These are phyloP conservation scores for Ramphastos sulfuratus DNA, from an alignment of 2,113 vertebrate species.

Conservation along the genomic window DNA sequence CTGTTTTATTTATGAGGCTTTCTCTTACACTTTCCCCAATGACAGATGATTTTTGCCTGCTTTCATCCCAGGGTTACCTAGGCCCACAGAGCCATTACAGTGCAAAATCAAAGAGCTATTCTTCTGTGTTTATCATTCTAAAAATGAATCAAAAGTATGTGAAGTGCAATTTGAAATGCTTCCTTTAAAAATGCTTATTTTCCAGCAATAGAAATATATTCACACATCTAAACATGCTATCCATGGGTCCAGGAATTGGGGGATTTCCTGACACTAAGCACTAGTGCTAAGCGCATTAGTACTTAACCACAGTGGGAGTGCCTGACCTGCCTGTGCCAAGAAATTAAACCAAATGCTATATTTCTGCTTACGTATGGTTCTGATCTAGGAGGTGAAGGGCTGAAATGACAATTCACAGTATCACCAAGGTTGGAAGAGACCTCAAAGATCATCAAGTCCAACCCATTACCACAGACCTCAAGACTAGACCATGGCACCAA, in stretches of 20 bases:
- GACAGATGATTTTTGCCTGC: background rate
- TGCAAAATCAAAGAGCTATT: background rate
- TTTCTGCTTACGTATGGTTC: no score
- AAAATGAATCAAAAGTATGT: background rate
- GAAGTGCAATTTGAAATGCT: background rate
- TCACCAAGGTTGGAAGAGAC: no score
- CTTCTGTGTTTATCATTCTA: background rate
- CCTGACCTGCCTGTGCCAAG: slow-evolving; percentile 34
- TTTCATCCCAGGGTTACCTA: background rate
- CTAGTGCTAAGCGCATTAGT: background rate
- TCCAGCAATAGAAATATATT: background rate
- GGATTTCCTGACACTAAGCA: slow-evolving; percentile 52
- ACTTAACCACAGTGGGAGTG: slow-evolving; percentile 21
- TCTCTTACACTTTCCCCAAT: background rate
- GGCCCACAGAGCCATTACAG: background rate
- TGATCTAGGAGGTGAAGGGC: no score
- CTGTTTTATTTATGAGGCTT: background rate
- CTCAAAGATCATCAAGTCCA: no score
- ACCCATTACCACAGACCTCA: no score
- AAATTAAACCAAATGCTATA: slow-evolving; percentile 30
- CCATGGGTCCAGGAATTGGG: background rate
- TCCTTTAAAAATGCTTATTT: background rate
- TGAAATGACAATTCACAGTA: background rate
- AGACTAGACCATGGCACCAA: no score
- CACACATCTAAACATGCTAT: background rate